Evolutionary conservation across 2,797 vertebrate genomes (phyloP).

Genomic region (Thalassophryne amazonica): DNA sequence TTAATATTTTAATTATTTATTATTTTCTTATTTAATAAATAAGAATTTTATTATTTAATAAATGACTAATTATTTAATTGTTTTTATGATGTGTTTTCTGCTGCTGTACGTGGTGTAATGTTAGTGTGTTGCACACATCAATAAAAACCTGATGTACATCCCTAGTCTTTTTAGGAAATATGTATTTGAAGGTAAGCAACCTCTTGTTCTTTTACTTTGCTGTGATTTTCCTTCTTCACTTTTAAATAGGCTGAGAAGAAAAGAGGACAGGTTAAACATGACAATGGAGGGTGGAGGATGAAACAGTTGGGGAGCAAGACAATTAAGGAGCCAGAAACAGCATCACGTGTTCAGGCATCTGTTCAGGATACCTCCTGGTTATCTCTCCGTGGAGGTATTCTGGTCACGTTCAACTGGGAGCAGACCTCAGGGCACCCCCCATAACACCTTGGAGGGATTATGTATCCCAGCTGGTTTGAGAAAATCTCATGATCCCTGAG

Average conservation of each 20-base stretch:
- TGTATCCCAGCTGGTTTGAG: constrained; percentile 25
- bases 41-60: too few relatives aligned
- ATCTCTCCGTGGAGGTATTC: constrained; percentile 31
- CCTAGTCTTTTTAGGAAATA: too few relatives aligned
- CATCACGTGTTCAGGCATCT: constrained; percentile 10
- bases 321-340: constrained; percentile 19
- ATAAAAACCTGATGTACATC: too few relatives aligned
- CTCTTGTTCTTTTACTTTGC: background rate
- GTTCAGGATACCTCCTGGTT: constrained; percentile 22
- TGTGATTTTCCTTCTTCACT: constrained; percentile 28
- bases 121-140: too few relatives aligned
- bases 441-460: constrained; percentile 42
- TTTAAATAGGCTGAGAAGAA: constrained; percentile 31
- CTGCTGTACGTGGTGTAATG: too few relatives aligned
- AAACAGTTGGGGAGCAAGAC: constrained; percentile 18
- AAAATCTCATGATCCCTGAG: constrained; percentile 7
- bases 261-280: constrained; percentile 14
- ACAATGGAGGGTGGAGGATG: constrained; percentile 16
- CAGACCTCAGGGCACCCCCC: constrained; percentile 32
- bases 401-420: constrained; percentile 28
- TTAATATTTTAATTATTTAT: too few relatives aligned
- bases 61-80: too few relatives aligned
- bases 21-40: too few relatives aligned
- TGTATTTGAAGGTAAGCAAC: too few relatives aligned
- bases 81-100: too few relatives aligned